Evolutionary conservation across 2,888 invertebrate genomes (phyloP).

Genomic region (Trachelus iudaicus): DNA sequence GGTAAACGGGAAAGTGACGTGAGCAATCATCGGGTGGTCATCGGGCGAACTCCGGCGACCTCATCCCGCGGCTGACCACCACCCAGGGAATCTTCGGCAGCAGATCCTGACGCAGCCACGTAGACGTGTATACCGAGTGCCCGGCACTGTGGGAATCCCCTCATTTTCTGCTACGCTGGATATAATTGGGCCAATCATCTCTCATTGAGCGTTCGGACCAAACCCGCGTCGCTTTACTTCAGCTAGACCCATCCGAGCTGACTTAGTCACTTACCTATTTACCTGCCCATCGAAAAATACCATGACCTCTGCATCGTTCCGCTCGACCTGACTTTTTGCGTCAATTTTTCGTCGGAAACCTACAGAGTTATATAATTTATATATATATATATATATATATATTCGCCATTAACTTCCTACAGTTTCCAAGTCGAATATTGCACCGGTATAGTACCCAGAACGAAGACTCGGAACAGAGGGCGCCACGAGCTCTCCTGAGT

Average conservation of each 20-base stretch:
- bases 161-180: constrained; percentile 54
- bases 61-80: constrained; percentile 33
- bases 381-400: background rate
- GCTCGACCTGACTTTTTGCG: background rate
- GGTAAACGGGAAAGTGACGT: constrained; percentile 48
- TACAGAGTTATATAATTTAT: background rate
- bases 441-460: background rate
- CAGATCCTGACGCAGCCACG: constrained; percentile 20
- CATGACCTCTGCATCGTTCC: background rate
- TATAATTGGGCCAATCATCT: constrained; percentile 58
- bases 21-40: constrained; percentile 50
- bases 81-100: constrained; percentile 33
- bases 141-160: constrained; percentile 14
- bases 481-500: background rate
- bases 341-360: background rate
- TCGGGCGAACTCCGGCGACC: constrained; percentile 36
- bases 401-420: background rate
- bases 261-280: constrained; percentile 21
- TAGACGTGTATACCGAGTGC: constrained; percentile 15
- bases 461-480: background rate
- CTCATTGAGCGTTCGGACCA: constrained; percentile 40
- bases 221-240: constrained; percentile 34
- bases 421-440: background rate
- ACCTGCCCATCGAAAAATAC: constrained; percentile 19
- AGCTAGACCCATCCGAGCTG: constrained; percentile 1